Conservation (phyloP, 2,888 invertebrate species). For the Spisula subtruncata region DNA sequence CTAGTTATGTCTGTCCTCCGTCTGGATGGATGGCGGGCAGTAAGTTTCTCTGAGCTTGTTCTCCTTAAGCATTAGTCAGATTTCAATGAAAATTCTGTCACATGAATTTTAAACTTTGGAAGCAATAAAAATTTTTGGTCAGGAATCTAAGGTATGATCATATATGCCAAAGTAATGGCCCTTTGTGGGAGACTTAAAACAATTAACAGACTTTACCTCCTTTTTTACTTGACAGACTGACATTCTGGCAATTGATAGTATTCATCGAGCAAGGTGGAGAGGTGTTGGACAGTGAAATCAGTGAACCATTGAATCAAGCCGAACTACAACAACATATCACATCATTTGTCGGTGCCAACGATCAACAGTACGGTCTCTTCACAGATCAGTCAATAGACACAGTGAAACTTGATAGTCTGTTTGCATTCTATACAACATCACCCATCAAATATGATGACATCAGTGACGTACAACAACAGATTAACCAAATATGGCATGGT, state of each 20-base stretch:
- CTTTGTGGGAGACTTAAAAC: no score
- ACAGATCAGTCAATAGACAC: slow-evolving; percentile 35
- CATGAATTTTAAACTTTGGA: no score
- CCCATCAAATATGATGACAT: slow-evolving; percentile 64
- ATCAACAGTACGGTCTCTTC: slow-evolving; percentile 51
- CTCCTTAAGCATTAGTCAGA: no score
- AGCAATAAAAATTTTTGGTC: no score
- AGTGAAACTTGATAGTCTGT: slow-evolving; percentile 60
- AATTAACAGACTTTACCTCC: no score
- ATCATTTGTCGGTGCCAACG: slow-evolving; percentile 58
- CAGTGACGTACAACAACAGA: slow-evolving; percentile 33
- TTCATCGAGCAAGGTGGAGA: slow-evolving; percentile 65
- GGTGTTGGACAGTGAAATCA: slow-evolving; percentile 62
- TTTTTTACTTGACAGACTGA: slow-evolving; percentile 50
- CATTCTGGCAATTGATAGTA: slow-evolving; percentile 68
- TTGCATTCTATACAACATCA: slow-evolving; percentile 61
- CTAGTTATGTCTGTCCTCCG: no score
- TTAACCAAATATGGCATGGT: slow-evolving; percentile 53
- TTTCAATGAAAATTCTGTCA: no score
- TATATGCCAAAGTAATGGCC: no score
- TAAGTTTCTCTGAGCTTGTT: no score
- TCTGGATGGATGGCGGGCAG: no score
- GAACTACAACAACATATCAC: slow-evolving; percentile 38
- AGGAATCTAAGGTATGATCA: no score
- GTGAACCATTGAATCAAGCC: slow-evolving; percentile 50